Evolutionary conservation across 2,797 vertebrate species (phyloP).

Genomic region (Sphaeramia orbicularis): DNA sequence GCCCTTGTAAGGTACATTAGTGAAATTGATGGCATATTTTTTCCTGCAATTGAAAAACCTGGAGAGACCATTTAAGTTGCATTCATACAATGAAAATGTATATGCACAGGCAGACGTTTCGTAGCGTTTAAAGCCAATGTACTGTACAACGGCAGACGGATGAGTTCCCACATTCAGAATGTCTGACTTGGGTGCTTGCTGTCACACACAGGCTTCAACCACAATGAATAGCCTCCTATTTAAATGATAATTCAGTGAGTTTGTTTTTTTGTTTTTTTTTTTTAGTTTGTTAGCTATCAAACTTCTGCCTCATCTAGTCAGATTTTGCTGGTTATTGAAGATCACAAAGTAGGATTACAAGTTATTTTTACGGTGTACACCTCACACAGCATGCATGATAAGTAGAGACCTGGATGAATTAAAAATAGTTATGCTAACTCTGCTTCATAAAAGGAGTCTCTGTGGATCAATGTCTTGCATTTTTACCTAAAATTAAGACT

Average conservation of each 20-base stretch:
- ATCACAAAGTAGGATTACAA: constrained; percentile 13
- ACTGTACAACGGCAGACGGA: constrained; percentile 36
- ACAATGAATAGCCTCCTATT: constrained; percentile 23
- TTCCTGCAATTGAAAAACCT: constrained; percentile 27
- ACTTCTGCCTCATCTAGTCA: constrained; percentile 14
- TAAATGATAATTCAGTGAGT: constrained; percentile 10
- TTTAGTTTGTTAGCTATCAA: constrained; percentile 15
- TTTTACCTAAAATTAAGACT: constrained; percentile 8
- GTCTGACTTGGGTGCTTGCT: constrained; percentile 24
- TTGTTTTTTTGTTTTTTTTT: constrained; percentile 1
- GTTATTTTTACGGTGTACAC: constrained; percentile 2
- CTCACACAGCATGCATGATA: neutral
- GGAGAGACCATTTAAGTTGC: constrained; percentile 44
- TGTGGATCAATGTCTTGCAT: neutral
- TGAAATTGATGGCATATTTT: constrained; percentile 50
- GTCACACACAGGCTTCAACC: neutral
- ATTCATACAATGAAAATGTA: constrained; percentile 40
- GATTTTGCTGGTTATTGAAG: constrained; percentile 14
- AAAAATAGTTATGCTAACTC: constrained; percentile 14
- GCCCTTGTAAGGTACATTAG: constrained; percentile 58
- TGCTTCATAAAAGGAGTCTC: constrained; percentile 2
- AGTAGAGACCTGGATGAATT: constrained; percentile 8
- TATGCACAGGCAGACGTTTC: constrained; percentile 11
- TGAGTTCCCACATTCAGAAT: constrained; percentile 30
- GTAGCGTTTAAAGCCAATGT: constrained; percentile 31